Evolutionary conservation across 1,140 invertebrate genomes (phyloP).

Genomic region (Drosophila pruinosa): DNA sequence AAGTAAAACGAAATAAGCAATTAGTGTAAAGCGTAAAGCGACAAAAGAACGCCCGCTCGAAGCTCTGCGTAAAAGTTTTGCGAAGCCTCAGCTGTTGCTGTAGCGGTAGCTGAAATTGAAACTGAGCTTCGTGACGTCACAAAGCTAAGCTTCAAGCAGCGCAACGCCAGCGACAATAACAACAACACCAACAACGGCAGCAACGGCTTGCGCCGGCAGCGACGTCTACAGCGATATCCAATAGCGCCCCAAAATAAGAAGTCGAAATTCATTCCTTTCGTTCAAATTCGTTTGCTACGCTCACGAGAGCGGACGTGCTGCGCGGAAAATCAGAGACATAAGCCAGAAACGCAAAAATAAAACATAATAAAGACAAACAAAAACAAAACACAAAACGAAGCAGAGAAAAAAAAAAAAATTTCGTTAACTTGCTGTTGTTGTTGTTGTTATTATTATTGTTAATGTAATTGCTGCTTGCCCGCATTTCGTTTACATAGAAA

Average conservation of each 20-base stretch:
- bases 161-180: background rate
- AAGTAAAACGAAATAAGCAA: conserved; percentile 40
- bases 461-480: conserved; percentile 44
- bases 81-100: conserved; percentile 4
- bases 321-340: conserved; percentile 62
- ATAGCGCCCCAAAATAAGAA: conserved; percentile 81
- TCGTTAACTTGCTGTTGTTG: conserved; percentile 29
- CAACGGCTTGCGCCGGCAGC: conserved; percentile 15
- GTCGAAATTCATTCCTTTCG: conserved; percentile 80
- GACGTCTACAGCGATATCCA: conserved; percentile 52
- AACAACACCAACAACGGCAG: conserved; percentile 2
- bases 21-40: conserved; percentile 34
- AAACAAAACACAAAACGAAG: conserved; percentile 17
- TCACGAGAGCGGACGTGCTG: conserved; percentile 81
- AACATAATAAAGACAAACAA: conserved; percentile 9
- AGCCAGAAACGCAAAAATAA: conserved; percentile 29
- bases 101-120: conserved; percentile 26
- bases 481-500: conserved; percentile 50
- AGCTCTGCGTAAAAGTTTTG: conserved; percentile 23
- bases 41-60: conserved; percentile 42
- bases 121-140: conserved; percentile 65
- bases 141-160: conserved; percentile 32
- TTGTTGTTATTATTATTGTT: conserved; percentile 31
- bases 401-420: conserved; percentile 23
- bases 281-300: conserved; percentile 82